Evolutionary conservation across 2,113 vertebrate species (phyloP).

Genomic region (Pollachius pollachius): DNA sequence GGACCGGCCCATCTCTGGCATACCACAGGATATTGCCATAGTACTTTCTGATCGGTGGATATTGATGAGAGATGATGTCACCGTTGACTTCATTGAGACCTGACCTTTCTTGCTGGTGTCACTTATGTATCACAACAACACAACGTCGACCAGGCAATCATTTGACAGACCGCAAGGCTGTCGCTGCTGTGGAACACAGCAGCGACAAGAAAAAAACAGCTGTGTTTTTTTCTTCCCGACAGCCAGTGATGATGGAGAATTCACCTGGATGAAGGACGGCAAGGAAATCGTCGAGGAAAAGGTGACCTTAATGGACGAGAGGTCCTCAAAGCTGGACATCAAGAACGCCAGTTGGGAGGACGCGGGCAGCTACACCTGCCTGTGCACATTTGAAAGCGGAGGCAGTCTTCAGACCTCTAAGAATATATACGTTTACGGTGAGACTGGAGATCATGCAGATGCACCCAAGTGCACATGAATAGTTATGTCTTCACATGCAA

Average conservation of each 20-base stretch:
- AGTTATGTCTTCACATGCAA: neutral
- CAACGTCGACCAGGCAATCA: too few relatives aligned
- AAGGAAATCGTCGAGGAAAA: conserved; percentile 34
- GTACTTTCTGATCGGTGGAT: too few relatives aligned
- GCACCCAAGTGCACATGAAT: neutral
- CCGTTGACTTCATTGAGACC: too few relatives aligned
- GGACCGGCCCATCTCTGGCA: too few relatives aligned
- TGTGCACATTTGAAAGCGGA: conserved; percentile 17
- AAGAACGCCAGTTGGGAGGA: conserved; percentile 37
- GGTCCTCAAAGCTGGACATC: conserved; percentile 50
- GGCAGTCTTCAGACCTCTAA: fast-evolving
- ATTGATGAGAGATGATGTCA: too few relatives aligned
- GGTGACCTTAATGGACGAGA: conserved; percentile 51
- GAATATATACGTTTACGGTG: conserved; percentile 63
- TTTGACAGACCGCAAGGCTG: too few relatives aligned
- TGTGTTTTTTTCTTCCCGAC: neutral
- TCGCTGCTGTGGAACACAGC: too few relatives aligned
- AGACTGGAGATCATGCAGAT: conserved; percentile 11
- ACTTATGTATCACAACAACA: too few relatives aligned
- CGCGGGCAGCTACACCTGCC: conserved; percentile 59
- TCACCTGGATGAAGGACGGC: conserved; percentile 60
- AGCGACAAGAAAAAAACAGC: too few relatives aligned
- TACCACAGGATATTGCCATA: too few relatives aligned
- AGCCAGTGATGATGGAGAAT: conserved; percentile 52
- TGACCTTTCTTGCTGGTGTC: too few relatives aligned